A percentile compares a stretch with the other conserved stretches of the same genome.
These are phyloP conservation scores for Seriola aureovittata DNA, from an alignment of 2,113 vertebrate species.

Conservation along the genomic window DNA sequence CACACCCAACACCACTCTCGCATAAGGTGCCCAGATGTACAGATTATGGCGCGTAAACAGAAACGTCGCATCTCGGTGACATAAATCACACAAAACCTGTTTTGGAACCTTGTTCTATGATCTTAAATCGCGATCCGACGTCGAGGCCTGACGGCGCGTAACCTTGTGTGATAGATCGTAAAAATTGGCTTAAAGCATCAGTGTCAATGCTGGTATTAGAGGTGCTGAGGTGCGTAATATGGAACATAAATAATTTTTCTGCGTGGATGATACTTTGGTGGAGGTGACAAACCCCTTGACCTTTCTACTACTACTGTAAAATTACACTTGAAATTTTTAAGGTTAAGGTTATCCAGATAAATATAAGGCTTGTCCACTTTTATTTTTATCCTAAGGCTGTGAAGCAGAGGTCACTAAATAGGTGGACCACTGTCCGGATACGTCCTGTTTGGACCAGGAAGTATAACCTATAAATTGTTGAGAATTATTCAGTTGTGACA, in stretches of 20 bases:
- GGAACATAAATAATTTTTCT: slow-evolving; percentile 30
- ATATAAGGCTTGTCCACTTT: background rate
- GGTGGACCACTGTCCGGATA: no score
- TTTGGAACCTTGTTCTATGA: background rate
- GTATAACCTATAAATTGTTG: no score
- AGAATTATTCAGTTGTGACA: no score
- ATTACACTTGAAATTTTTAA: background rate
- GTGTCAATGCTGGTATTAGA: slow-evolving; percentile 8
- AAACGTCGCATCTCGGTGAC: background rate
- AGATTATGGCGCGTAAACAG: background rate
- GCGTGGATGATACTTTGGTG: background rate
- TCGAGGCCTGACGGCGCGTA: slow-evolving; percentile 18
- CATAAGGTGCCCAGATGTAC: background rate
- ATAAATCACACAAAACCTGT: slow-evolving; percentile 11
- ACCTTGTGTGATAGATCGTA: slow-evolving; percentile 33
- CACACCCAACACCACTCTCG: background rate
- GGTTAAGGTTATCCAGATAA: background rate
- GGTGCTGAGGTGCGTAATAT: slow-evolving; percentile 15
- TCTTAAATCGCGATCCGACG: slow-evolving; percentile 32
- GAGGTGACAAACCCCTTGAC: slow-evolving; percentile 27
- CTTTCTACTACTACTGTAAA: background rate
- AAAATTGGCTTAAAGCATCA: slow-evolving; percentile 14
- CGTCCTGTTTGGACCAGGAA: no score
- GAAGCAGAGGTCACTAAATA: no score
- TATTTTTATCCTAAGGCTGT: background rate